Conservation (phyloP, 2,888 invertebrate genomes). For the Panopea generosa region DNA sequence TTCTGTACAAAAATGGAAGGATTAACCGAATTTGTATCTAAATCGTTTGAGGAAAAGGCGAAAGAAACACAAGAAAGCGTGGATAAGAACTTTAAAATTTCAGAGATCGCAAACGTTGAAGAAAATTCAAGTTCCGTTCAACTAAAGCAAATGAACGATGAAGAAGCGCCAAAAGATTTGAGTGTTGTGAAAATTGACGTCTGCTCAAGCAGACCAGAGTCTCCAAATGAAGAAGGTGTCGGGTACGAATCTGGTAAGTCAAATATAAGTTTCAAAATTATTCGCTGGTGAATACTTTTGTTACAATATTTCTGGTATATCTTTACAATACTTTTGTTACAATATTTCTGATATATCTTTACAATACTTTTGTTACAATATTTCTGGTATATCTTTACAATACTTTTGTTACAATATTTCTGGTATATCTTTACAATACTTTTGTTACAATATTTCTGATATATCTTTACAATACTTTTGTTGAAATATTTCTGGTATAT, state of each 20-base stretch:
- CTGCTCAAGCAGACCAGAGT: constrained; percentile 51
- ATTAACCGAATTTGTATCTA: constrained; percentile 79
- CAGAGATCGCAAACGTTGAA: constrained; percentile 17
- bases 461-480: no score
- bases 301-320: no score
- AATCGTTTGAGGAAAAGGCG: constrained; percentile 77
- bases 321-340: no score
- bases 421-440: no score
- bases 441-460: no score
- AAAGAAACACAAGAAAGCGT: constrained; percentile 40
- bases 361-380: no score
- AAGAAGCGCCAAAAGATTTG: constrained; percentile 48
- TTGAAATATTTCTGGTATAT: no score
- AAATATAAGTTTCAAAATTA: no score
- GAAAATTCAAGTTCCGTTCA: constrained; percentile 2
- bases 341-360: no score
- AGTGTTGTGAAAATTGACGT: constrained; percentile 57
- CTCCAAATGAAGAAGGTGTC: constrained; percentile 29
- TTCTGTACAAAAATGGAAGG: constrained; percentile 81
- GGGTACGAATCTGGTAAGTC: constrained; percentile 41
- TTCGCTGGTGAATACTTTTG: no score
- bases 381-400: no score
- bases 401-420: no score
- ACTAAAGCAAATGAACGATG: constrained; percentile 2
- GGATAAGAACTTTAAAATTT: constrained; percentile 26